These are phyloP conservation scores for Bellardia bayeri DNA, from an alignment of 2,888 invertebrate genomes.

Conservation along the genomic window DNA sequence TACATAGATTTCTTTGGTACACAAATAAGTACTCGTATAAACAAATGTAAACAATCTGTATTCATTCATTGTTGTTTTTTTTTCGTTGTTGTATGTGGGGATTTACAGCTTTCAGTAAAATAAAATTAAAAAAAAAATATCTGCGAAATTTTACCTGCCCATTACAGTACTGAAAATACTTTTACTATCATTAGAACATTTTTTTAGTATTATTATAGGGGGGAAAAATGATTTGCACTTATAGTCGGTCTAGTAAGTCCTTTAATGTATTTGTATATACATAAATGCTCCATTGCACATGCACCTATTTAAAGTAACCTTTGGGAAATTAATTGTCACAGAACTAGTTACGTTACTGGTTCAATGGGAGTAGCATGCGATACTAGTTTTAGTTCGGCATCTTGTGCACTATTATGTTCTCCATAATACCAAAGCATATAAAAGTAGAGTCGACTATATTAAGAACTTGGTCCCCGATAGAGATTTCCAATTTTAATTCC, in stretches of 20 bases:
- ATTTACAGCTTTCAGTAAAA: constrained; percentile 52
- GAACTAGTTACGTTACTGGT: no score
- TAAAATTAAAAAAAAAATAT: background rate
- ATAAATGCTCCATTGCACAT: no score
- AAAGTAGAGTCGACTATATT: no score
- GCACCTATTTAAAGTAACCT: no score
- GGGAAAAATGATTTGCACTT: background rate
- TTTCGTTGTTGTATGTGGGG: constrained; percentile 49
- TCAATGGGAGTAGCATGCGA: no score
- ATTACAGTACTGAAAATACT: constrained; percentile 6
- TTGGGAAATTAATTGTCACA: no score
- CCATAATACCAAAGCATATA: no score
- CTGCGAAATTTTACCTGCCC: constrained; percentile 9
- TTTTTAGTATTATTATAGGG: background rate
- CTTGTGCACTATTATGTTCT: no score
- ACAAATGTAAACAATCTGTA: constrained; percentile 47
- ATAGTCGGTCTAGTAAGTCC: background rate
- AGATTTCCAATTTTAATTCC: no score
- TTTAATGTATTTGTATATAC: background rate
- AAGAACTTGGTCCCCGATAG: no score
- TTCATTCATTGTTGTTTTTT: constrained; percentile 43
- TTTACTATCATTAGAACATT: background rate
- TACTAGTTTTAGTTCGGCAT: no score
- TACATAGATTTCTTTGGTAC: constrained; percentile 30
- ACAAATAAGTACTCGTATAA: constrained; percentile 2